Base-by-base conservation (phyloP, 2,888 invertebrate species). In the Melipona beecheii region DNA sequence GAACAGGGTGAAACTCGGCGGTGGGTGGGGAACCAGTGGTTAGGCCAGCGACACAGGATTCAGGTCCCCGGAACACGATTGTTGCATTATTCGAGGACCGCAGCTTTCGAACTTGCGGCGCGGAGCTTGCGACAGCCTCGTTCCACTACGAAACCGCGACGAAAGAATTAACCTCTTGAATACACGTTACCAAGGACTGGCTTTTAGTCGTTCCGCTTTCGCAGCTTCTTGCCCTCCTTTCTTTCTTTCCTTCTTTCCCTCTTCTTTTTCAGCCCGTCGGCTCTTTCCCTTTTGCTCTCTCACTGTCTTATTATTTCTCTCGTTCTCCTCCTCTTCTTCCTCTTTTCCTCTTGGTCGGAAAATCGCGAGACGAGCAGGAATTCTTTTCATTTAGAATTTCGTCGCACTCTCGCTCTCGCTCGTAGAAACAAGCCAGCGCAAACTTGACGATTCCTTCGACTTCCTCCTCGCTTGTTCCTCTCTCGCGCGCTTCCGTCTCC, bases 71-170 rank as follows among this genome's bases (percentile, higher is more conserved):
- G 86, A 90, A 93, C 93, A 93, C 91, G 93, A 93, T 92, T 93
- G 93, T 93, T 93, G 92, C 93, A 94, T 93, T 93, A 94, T 94
- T 93, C 92, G 89, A 81, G 86, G 88, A 91, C 92, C 92, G 86
- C 91, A 91, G 93, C 93, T 93, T 93, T 93, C 91, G 93, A 93
- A 93, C 91, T 92, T 93, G 92, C 87, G 92, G 93, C 73, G 64
- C 72, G 58, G 71, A 75, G 84, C 84, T 80, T 81, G 81, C 73
- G 88, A 90, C 82, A 78, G 50, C 68, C 82, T 66, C 72, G 76
- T 73, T 87, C 80, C 77, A 79, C 76, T 62, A 56, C 70, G 74
- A 70, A 84, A 66, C 83, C 88, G 66, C 83, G 56, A 73, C 72
- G 83, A 88, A 89, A 89, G 90, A 89, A 89, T 89, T 89, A 89